These are phyloP conservation scores for Helostoma temminkii DNA, from an alignment of 2,797 vertebrate genomes.

Conservation along the genomic window DNA sequence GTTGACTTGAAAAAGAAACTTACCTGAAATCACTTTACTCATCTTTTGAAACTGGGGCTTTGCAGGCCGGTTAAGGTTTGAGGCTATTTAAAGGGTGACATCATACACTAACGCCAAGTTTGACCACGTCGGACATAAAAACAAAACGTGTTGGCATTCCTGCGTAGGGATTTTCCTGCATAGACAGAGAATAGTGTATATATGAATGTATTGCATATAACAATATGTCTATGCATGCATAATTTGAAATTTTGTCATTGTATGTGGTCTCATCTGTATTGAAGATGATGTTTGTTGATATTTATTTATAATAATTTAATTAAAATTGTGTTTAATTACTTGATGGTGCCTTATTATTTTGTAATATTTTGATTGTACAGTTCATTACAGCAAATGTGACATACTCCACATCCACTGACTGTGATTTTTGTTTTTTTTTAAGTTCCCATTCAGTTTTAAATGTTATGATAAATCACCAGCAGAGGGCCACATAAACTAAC, in stretches of 20 bases:
- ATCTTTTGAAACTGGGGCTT: constrained; percentile 10
- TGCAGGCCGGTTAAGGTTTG: neutral
- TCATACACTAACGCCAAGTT: neutral
- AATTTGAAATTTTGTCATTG: no score
- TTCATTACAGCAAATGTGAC: neutral
- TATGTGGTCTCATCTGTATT: no score
- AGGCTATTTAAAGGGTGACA: neutral
- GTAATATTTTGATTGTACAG: neutral
- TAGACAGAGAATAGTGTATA: no score
- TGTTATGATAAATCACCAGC: constrained; percentile 48
- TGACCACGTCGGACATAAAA: neutral
- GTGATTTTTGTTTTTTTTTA: no score
- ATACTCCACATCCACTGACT: no score
- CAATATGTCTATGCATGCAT: no score
- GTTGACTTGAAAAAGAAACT: constrained; percentile 15
- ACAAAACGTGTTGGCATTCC: neutral
- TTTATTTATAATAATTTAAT: no score
- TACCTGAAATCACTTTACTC: constrained; percentile 33
- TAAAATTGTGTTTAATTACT: no score
- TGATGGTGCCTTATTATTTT: no score
- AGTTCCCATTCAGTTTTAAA: neutral
- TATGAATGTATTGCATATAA: no score
- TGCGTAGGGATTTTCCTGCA: no score
- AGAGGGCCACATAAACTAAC: constrained; percentile 66
- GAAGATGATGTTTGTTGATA: no score